A percentile compares a stretch with the other conserved stretches of the same genome.
These are phyloP conservation scores for Hybognathus amarus DNA, from an alignment of 2,797 vertebrate genomes.

Conservation along the genomic window DNA sequence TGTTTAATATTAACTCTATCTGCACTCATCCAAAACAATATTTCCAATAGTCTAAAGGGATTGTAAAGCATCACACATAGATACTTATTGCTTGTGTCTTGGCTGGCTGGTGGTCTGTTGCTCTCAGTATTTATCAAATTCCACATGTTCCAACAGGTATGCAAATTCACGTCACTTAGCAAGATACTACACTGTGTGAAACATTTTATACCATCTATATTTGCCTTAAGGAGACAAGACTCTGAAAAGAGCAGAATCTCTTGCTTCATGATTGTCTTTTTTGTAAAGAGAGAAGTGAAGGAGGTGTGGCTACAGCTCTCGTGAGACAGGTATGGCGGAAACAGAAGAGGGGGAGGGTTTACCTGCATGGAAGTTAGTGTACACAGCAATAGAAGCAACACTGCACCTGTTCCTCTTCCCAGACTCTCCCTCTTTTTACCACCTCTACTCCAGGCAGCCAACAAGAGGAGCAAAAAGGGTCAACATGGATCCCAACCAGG, in stretches of 20 bases:
- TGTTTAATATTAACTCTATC: conserved; percentile 50
- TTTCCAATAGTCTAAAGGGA: conserved; percentile 1
- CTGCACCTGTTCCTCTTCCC: conserved; percentile 78
- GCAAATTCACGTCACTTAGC: conserved; percentile 15
- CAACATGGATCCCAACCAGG: conserved; percentile 80
- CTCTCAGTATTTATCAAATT: not conserved
- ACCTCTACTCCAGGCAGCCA: conserved; percentile 54
- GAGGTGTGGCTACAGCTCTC: conserved; percentile 74
- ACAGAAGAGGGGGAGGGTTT: conserved; percentile 79
- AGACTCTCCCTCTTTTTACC: conserved; percentile 58
- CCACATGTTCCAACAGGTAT: not conserved
- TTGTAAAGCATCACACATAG: not conserved
- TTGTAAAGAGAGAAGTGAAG: conserved; percentile 57
- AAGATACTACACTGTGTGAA: not conserved
- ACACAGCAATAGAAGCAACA: conserved; percentile 68
- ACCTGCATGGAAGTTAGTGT: conserved; percentile 76
- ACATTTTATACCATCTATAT: not conserved
- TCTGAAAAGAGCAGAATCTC: not conserved
- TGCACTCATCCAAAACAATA: conserved; percentile 1
- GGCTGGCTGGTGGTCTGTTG: not conserved
- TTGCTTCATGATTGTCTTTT: conserved; percentile 54
- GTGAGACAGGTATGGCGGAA: conserved; percentile 74
- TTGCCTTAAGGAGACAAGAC: not conserved
- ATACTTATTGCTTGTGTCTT: not conserved
- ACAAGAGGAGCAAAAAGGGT: conserved; percentile 57